Evolutionary conservation across 2,888 invertebrate species (phyloP).

Genomic region (Alloscopus bannaensis): DNA sequence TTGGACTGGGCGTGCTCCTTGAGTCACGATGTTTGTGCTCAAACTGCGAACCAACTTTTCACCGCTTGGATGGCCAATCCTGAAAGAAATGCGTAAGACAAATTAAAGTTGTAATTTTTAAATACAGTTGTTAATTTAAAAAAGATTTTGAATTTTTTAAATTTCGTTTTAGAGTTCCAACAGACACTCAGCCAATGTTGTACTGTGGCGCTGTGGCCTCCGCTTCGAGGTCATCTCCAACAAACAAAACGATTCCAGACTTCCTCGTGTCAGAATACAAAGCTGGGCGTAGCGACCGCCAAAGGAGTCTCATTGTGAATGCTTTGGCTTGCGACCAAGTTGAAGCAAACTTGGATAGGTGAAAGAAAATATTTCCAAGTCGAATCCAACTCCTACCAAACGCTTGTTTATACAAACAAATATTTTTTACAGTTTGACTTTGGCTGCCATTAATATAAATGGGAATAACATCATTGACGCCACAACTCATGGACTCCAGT

Average conservation of each 20-base stretch:
- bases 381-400: not conserved
- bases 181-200: slow-evolving; percentile 58
- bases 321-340: slow-evolving; percentile 35
- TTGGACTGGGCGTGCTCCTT: slow-evolving; percentile 64
- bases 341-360: slow-evolving; percentile 3
- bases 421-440: slow-evolving; percentile 9
- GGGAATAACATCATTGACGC: slow-evolving; percentile 15
- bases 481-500: slow-evolving; percentile 22
- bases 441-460: slow-evolving; percentile 17
- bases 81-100: not conserved
- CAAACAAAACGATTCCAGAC: slow-evolving; percentile 15
- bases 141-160: too few relatives aligned
- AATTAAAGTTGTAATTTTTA: slow-evolving; percentile 4
- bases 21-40: slow-evolving; percentile 39
- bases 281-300: not conserved
- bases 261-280: slow-evolving; percentile 21
- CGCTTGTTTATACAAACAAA: not conserved
- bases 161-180: slow-evolving; percentile 38
- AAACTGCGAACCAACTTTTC: slow-evolving; percentile 23
- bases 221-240: slow-evolving; percentile 4
- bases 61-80: slow-evolving; percentile 13
- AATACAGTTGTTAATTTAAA: too few relatives aligned
- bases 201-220: slow-evolving; percentile 48
- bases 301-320: slow-evolving; percentile 30
- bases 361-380: not conserved